Percentiles rank a stretch among this genome's conserved stretches.
phyloP scores from a whole-genome alignment of 2,888 invertebrate species.

The Campoplex nolae region DNA sequence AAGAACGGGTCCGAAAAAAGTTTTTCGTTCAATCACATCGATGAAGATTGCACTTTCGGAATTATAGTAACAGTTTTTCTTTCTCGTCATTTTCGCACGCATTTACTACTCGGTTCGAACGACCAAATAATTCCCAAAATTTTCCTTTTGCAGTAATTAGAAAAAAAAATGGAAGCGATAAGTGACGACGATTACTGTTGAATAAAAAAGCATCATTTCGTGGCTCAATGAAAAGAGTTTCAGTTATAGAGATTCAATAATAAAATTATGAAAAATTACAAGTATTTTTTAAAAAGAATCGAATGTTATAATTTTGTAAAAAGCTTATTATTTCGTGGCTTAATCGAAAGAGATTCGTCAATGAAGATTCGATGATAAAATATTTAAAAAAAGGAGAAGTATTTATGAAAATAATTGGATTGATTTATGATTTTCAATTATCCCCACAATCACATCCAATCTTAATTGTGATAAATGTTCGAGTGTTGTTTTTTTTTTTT shows the following conservation, averaged over 20 bases:
- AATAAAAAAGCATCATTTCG: background rate
- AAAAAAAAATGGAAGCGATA: background rate
- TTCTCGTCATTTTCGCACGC: background rate
- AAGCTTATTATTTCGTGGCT: background rate
- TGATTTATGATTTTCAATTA: background rate
- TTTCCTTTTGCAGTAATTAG: background rate
- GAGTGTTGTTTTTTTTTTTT: background rate
- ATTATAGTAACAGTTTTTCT: background rate
- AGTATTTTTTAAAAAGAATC: background rate
- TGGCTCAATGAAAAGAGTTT: background rate
- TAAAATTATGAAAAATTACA: background rate
- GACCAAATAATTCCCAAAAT: background rate
- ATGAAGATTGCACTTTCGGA: background rate
- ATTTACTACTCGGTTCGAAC: background rate
- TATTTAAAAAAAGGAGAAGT: background rate
- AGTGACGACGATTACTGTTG: background rate
- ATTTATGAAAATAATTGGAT: background rate
- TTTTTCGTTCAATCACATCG: conserved; percentile 1
- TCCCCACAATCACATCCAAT: background rate
- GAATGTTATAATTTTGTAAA: background rate
- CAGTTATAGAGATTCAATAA: background rate
- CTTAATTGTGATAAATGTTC: conserved; percentile 8
- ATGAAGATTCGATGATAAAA: background rate
- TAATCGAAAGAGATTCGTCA: background rate
- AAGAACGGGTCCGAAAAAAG: background rate